Conservation (phyloP, 2,888 invertebrate species). For the Herminia tarsipennalis region DNA sequence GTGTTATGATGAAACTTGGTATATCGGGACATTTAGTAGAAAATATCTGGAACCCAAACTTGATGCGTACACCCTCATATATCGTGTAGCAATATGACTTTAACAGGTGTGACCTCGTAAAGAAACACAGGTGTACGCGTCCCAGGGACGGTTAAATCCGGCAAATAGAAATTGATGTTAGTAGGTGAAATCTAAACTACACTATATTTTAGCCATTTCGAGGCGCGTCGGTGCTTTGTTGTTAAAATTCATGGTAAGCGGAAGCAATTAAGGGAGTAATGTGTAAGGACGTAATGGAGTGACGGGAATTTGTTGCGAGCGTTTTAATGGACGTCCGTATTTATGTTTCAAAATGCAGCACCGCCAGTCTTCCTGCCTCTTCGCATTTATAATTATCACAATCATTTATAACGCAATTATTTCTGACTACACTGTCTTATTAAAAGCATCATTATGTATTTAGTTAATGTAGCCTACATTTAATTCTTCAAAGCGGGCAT, state of each 20-base stretch:
- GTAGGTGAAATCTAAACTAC: slow-evolving; percentile 74
- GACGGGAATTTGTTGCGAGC: slow-evolving; percentile 76
- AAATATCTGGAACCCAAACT: slow-evolving; percentile 33
- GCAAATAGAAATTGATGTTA: slow-evolving; percentile 79
- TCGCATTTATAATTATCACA: slow-evolving; percentile 59
- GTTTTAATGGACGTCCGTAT: slow-evolving; percentile 73
- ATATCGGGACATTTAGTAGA: slow-evolving; percentile 26
- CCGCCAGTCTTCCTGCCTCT: slow-evolving; percentile 57
- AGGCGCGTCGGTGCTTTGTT: slow-evolving; percentile 72
- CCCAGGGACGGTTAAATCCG: slow-evolving; percentile 67
- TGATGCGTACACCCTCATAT: slow-evolving; percentile 43
- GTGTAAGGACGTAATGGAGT: slow-evolving; percentile 79
- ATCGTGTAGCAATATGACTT: slow-evolving; percentile 43
- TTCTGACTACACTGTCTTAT: slow-evolving; percentile 28
- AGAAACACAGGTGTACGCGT: slow-evolving; percentile 72
- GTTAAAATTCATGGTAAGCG: slow-evolving; percentile 80
- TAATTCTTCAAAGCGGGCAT: background rate
- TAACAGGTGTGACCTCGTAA: slow-evolving; percentile 67
- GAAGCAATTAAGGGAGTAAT: slow-evolving; percentile 80
- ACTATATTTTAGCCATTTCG: slow-evolving; percentile 75
- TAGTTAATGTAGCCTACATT: slow-evolving; percentile 14
- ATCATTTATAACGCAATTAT: slow-evolving; percentile 55
- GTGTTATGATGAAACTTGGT: slow-evolving; percentile 30
- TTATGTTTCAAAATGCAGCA: slow-evolving; percentile 72
- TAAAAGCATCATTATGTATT: slow-evolving; percentile 34